phyloP scores from a whole-genome alignment of 2,888 invertebrate genomes.

The Augochlorella aurata region DNA sequence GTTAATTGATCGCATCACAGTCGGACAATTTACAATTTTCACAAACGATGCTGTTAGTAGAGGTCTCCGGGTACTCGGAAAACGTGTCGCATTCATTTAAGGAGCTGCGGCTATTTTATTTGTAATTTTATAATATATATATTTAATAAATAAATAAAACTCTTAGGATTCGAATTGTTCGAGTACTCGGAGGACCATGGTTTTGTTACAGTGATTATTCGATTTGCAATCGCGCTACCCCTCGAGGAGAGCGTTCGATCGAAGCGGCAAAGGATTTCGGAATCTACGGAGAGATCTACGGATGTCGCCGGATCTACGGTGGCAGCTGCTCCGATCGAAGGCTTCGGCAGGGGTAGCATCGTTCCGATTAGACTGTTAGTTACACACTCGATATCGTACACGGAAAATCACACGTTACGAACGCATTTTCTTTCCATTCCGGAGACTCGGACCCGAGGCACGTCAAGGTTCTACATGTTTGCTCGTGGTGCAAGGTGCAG shows the following conservation, averaged over 20 bases:
- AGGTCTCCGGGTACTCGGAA: background rate
- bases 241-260: background rate
- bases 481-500: background rate
- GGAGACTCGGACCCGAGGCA: background rate
- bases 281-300: background rate
- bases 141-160: too few relatives aligned
- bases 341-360: background rate
- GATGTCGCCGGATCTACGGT: background rate
- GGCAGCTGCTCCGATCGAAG: background rate
- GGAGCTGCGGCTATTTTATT: too few relatives aligned
- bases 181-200: background rate
- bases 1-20: slow-evolving; percentile 14
- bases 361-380: slow-evolving; percentile 38
- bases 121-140: too few relatives aligned
- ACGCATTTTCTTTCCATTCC: background rate
- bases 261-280: background rate
- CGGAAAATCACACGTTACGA: background rate
- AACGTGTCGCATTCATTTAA: too few relatives aligned
- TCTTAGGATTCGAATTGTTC: background rate
- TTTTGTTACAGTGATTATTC: slow-evolving; percentile 12
- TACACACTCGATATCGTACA: slow-evolving; percentile 16
- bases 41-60: background rate
- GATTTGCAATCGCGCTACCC: background rate
- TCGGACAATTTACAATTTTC: slow-evolving; percentile 1
- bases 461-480: background rate